Percentiles rank a stretch among this genome's conserved stretches.
These are phyloP conservation scores for Phylloscopus collybita DNA, from an alignment of 2,797 vertebrate species.

Conservation along the genomic window DNA sequence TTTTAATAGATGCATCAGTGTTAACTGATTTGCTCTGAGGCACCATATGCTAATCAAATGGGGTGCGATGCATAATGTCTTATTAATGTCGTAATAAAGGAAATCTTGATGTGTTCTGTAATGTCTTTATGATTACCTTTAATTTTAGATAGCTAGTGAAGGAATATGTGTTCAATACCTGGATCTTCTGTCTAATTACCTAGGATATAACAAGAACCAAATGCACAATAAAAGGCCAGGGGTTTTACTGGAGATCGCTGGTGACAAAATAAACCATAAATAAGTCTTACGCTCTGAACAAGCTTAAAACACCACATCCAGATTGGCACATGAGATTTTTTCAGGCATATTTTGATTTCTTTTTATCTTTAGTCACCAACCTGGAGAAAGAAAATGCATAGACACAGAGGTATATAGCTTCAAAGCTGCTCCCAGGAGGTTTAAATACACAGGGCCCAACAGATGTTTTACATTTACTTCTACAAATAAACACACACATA, in stretches of 20 bases:
- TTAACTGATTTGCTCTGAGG: conserved; percentile 70
- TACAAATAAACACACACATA: conserved; percentile 40
- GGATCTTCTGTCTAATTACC: conserved; percentile 53
- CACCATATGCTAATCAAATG: conserved; percentile 67
- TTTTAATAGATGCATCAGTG: conserved; percentile 60
- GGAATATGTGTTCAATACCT: conserved; percentile 58
- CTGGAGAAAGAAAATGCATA: neutral
- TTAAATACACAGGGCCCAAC: neutral
- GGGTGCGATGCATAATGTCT: conserved; percentile 63
- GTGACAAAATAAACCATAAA: conserved; percentile 48
- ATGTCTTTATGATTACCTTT: conserved; percentile 72
- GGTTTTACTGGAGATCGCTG: conserved; percentile 22
- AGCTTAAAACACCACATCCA: neutral
- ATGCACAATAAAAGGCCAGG: conserved; percentile 7
- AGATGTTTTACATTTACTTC: conserved; percentile 59
- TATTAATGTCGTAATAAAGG: conserved; percentile 67
- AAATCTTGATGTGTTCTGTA: conserved; percentile 54
- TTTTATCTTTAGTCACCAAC: conserved; percentile 52
- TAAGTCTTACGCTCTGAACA: neutral
- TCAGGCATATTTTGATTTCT: conserved; percentile 30
- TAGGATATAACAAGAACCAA: conserved; percentile 27
- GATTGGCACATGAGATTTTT: neutral
- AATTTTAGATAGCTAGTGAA: conserved; percentile 65
- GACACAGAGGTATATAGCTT: conserved; percentile 7
- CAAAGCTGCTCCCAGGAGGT: conserved; percentile 36